Conservation (phyloP, 2,888 invertebrate species). For the Conops quadrifasciatus region DNA sequence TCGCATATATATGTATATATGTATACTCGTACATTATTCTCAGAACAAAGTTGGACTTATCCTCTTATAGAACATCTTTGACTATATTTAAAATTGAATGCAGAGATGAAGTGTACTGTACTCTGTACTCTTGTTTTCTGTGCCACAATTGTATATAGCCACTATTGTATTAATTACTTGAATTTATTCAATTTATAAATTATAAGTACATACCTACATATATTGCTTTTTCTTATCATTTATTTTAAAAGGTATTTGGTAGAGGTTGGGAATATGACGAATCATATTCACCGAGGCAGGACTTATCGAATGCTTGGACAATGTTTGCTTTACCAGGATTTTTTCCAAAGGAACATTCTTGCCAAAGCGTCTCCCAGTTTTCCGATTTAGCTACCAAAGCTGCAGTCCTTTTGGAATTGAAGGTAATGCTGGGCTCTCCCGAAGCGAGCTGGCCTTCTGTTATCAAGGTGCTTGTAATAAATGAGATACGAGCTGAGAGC, state of each 20-base stretch:
- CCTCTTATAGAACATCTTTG: too few species aligned
- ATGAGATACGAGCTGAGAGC: too few species aligned
- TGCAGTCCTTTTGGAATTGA: constrained; percentile 75
- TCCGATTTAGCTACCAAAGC: constrained; percentile 70
- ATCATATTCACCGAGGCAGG: constrained; percentile 68
- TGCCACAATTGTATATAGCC: too few species aligned
- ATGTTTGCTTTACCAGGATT: constrained; percentile 74
- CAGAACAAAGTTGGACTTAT: too few species aligned
- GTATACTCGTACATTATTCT: too few species aligned
- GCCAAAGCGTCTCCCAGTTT: constrained; percentile 59
- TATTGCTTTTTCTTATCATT: background rate
- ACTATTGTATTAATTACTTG: too few species aligned
- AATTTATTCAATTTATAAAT: too few species aligned
- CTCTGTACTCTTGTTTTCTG: too few species aligned
- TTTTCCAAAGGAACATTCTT: constrained; percentile 66
- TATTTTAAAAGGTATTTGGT: constrained; percentile 66
- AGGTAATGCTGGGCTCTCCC: constrained; percentile 78
- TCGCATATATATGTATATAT: too few species aligned
- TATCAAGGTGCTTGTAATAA: constrained; percentile 71
- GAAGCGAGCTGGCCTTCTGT: constrained; percentile 81
- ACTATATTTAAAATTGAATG: too few species aligned
- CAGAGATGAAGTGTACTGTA: too few species aligned
- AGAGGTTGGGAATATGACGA: constrained; percentile 69
- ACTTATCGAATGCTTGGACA: constrained; percentile 75
- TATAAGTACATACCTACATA: background rate